Percentiles rank a stretch among this genome's conserved stretches.
Evolutionary conservation across 2,113 vertebrate genomes (phyloP).

Genomic region (Cairina moschata): DNA sequence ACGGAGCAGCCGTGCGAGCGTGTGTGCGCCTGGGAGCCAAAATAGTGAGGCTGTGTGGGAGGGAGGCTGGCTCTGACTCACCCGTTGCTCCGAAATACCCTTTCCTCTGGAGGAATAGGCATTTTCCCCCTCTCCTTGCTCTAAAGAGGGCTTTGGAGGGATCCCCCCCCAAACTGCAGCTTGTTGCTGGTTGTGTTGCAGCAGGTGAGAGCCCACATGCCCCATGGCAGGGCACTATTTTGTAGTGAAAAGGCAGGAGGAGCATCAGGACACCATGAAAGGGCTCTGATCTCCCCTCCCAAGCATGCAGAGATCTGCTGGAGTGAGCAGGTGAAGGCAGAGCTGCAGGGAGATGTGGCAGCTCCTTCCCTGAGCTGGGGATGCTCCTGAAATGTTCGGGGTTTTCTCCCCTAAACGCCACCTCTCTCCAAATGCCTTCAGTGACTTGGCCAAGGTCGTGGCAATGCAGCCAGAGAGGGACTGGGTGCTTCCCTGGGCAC

Average conservation of each 20-base stretch:
- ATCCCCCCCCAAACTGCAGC: neutral
- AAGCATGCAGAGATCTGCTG: neutral
- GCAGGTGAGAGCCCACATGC: fast-evolving
- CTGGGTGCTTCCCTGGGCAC: neutral
- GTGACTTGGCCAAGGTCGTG: neutral
- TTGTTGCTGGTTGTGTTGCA: too few species aligned
- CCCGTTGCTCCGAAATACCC: neutral
- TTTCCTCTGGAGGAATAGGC: neutral
- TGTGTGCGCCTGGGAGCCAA: neutral
- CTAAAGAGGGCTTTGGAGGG: neutral
- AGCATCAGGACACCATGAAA: fast-evolving
- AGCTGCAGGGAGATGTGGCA: neutral
- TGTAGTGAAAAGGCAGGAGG: neutral
- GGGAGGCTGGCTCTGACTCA: constrained; percentile 21
- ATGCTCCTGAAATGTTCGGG: neutral
- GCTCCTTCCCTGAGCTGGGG: neutral
- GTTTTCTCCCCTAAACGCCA: neutral
- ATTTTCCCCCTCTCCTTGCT: neutral
- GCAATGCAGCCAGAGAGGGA: neutral
- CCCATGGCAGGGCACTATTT: fast-evolving
- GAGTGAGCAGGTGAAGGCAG: neutral
- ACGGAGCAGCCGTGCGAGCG: fast-evolving
- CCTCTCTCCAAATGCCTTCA: neutral
- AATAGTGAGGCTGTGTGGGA: constrained; percentile 14
- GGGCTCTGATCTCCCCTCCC: neutral